Percentiles rank a stretch among this genome's conserved stretches.
Evolutionary conservation across 1,140 invertebrate species (phyloP).

Genomic region (Drosophila lowei): DNA sequence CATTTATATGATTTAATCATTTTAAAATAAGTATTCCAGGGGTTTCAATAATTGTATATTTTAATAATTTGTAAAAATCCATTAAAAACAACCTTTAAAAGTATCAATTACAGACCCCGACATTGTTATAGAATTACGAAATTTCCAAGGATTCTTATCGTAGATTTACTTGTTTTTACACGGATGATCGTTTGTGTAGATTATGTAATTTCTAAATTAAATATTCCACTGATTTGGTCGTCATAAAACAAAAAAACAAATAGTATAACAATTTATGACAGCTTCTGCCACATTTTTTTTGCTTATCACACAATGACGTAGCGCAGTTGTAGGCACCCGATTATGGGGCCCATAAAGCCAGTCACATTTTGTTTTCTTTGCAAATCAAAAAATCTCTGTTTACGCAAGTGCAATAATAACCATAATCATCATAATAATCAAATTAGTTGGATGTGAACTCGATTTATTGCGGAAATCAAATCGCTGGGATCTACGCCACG

Average conservation of each 20-base stretch:
- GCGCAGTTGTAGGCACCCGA: conserved; percentile 4
- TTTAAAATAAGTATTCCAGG: too few species aligned
- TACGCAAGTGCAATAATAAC: conserved; percentile 35
- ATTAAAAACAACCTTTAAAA: background rate
- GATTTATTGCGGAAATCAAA: conserved; percentile 37
- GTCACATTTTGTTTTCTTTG: conserved; percentile 30
- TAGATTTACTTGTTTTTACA: background rate
- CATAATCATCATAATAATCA: conserved; percentile 24
- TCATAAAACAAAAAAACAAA: conserved; percentile 12
- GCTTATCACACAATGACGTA: conserved; percentile 59
- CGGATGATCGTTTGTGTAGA: background rate
- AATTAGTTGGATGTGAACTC: conserved; percentile 45
- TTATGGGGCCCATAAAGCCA: conserved; percentile 19
- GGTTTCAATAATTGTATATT: too few species aligned
- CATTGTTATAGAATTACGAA: conserved; percentile 11
- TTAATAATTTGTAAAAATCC: background rate
- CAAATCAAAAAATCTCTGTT: conserved; percentile 16
- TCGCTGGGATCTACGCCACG: background rate
- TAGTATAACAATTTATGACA: conserved; percentile 13
- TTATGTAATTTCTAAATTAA: conserved; percentile 20
- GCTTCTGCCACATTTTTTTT: conserved; percentile 10
- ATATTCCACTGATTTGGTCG: conserved; percentile 29
- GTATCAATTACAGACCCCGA: background rate
- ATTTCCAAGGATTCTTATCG: conserved; percentile 18
- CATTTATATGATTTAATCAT: too few species aligned